Conservation (phyloP, 30 jellyfish, hydroid and myxozoan species). For the Aurelia coerulea region DNA sequence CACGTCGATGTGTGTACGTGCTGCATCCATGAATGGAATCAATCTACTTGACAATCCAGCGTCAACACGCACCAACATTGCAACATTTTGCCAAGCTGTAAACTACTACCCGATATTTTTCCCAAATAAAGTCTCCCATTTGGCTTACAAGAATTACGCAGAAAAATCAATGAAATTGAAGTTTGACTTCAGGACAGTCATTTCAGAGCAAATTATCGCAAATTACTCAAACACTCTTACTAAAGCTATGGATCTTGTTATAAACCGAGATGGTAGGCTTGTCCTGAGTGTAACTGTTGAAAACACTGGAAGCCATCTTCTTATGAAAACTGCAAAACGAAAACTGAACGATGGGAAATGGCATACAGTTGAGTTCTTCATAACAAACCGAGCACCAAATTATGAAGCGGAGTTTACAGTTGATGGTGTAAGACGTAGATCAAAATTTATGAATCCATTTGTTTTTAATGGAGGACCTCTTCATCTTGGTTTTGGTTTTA, state of each 20-base stretch:
- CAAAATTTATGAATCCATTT: conserved; percentile 67
- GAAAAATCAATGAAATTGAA: conserved; percentile 55
- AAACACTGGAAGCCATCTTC: conserved; percentile 59
- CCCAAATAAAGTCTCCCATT: conserved; percentile 90
- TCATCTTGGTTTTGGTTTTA: conserved; percentile 94
- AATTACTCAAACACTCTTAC: conserved; percentile 78
- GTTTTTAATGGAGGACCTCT: conserved; percentile 91
- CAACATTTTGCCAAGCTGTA: conserved; percentile 64
- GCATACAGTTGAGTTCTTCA: conserved; percentile 87
- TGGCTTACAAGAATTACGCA: conserved; percentile 64
- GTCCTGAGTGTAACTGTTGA: conserved; percentile 77
- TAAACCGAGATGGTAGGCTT: conserved; percentile 89
- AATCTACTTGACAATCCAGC: conserved; percentile 24
- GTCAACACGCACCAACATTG: conserved; percentile 5
- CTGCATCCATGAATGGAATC: conserved; percentile 63
- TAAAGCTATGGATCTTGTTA: conserved; percentile 66
- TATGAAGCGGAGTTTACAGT: conserved; percentile 89
- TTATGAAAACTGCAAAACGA: conserved; percentile 84
- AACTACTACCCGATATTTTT: conserved; percentile 86
- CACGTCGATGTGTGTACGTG: conserved; percentile 57
- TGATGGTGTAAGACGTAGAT: conserved; percentile 86
- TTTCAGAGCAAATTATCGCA: conserved; percentile 73
- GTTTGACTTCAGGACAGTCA: conserved; percentile 89
- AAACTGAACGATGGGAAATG: conserved; percentile 92
- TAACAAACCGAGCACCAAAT: conserved; percentile 74